Conservation (phyloP, 1,140 invertebrate species). For the Hylaeus anthracinus region DNA sequence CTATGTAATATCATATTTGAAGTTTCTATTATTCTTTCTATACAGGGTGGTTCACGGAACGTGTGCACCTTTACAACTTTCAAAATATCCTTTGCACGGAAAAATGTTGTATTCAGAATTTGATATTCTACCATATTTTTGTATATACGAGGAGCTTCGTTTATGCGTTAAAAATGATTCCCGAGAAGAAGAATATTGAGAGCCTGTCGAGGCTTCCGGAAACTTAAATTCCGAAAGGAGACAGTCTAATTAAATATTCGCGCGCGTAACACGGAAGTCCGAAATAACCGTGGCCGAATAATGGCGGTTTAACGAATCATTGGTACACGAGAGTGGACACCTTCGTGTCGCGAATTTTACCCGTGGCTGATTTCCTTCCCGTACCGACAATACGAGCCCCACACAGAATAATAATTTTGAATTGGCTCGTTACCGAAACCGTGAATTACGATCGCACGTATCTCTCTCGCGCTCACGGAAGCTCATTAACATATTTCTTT, state of each 20-base stretch:
- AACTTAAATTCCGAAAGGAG: background rate
- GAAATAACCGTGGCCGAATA: background rate
- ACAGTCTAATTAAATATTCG: slow-evolving; percentile 6
- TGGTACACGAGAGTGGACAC: slow-evolving; percentile 23
- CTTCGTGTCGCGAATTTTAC: slow-evolving; percentile 28
- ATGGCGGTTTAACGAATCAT: slow-evolving; percentile 8
- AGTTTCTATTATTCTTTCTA: no score
- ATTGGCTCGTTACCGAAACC: slow-evolving; percentile 44
- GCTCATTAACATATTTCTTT: slow-evolving; percentile 66
- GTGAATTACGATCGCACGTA: slow-evolving; percentile 15
- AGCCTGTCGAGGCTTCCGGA: background rate
- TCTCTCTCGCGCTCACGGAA: slow-evolving; percentile 25
- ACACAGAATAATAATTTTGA: slow-evolving; percentile 8
- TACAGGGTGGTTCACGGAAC: no score
- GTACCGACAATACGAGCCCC: slow-evolving; percentile 1
- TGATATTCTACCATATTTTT: no score
- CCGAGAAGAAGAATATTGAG: no score
- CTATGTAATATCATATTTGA: no score
- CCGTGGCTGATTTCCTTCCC: background rate
- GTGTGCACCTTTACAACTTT: no score
- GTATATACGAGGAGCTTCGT: no score
- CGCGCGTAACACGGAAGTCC: slow-evolving; percentile 27
- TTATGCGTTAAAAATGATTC: background rate
- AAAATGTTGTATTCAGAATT: no score
- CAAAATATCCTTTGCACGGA: no score